Evolutionary conservation across 2,113 vertebrate genomes (phyloP).

Genomic region (Accipiter virgatus): DNA sequence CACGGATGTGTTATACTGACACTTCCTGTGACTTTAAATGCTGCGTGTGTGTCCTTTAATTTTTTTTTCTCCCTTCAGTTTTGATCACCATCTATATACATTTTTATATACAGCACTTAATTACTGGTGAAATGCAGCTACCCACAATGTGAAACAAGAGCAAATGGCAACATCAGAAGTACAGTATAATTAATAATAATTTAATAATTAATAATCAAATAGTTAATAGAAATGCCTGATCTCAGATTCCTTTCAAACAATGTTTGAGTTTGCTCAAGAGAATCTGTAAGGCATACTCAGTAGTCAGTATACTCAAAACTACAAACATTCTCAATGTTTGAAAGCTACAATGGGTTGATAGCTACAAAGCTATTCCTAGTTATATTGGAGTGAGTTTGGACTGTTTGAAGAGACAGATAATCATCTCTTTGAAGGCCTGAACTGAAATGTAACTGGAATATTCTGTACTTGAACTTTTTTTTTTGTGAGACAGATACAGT

Average conservation of each 20-base stretch:
- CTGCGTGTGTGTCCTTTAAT: neutral
- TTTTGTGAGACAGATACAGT: neutral
- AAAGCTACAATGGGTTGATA: neutral
- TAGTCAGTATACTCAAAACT: neutral
- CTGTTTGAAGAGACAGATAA: neutral
- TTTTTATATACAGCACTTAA: neutral
- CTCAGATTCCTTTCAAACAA: neutral
- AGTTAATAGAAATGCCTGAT: neutral
- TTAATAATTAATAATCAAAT: neutral
- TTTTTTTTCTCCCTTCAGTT: neutral
- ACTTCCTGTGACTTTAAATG: neutral
- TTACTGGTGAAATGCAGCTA: neutral
- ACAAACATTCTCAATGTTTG: neutral
- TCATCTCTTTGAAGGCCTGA: neutral
- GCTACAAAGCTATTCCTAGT: neutral
- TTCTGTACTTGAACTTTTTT: neutral
- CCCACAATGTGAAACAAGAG: neutral
- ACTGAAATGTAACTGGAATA: neutral
- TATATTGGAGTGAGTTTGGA: neutral
- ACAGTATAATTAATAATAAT: neutral
- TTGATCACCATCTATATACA: neutral
- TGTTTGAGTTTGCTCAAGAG: neutral
- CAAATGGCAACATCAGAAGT: neutral
- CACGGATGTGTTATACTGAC: neutral
- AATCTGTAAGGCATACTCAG: neutral